Evolutionary conservation across 2,113 vertebrate species (phyloP).

Genomic region (Ophiodon elongatus): DNA sequence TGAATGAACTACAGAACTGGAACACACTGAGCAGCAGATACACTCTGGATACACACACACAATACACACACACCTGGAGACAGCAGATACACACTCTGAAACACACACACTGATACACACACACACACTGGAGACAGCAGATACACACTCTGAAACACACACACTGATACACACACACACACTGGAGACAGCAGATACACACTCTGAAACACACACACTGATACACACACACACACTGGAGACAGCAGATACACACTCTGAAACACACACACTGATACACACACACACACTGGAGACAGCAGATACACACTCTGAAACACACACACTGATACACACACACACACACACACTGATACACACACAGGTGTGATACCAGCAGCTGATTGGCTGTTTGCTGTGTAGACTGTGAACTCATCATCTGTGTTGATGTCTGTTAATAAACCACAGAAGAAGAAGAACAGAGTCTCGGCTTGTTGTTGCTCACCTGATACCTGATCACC

Average conservation of each 20-base stretch:
- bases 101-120: not conserved
- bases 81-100: too few species aligned
- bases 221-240: conserved; percentile 49
- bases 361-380: not conserved
- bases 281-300: conserved; percentile 61
- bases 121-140: conserved; percentile 59
- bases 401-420: too few species aligned
- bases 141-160: conserved; percentile 20
- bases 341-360: not conserved
- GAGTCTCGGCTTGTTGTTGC: not conserved
- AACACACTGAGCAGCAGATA: conserved; percentile 58
- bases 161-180: not conserved
- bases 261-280: not conserved
- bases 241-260: conserved; percentile 41
- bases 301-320: conserved; percentile 37
- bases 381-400: not conserved
- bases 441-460: not conserved
- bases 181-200: too few species aligned
- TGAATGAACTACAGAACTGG: conserved; percentile 54
- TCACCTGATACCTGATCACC: too few species aligned
- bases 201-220: too few species aligned
- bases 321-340: not conserved
- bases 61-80: too few species aligned
- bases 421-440: not conserved
- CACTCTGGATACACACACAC: not conserved